Base-by-base conservation (phyloP, 2,888 invertebrate genomes). In the Drosophila engyochracea region DNA sequence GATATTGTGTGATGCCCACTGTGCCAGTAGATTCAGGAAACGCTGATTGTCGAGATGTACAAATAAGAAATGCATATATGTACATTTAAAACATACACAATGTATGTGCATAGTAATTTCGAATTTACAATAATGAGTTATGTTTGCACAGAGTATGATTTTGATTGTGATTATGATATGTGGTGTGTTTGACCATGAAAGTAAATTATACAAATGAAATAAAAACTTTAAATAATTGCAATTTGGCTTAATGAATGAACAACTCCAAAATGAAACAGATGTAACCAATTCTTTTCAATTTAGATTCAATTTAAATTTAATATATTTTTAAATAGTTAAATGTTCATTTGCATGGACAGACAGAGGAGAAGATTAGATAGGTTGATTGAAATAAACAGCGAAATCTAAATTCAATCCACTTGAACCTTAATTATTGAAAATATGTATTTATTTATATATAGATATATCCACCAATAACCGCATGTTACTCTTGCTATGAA, bases 11-110 rank as follows among this genome's bases (percentile, higher is more conserved):
- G 81, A 79, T 70, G 92, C 90, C 93, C 92, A 93, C 81, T 93
- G 93, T 83, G 93, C 90, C 83, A 93, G 80, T 78, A 92, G 87
- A 84, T 92, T 93, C 82, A 92, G 83, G 82, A 93, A 92, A 78
- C 92, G 91, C 93, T 93, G 68, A 70, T 57, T 28, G 25, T 55
- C 30, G 22, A 49, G 53, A 58, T 74, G 66, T 41, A 65, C 44
- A 67, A 51, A 41, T 51, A 55, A 37, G 37, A 57, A 66, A 64
- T 39, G 49, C 51, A 62, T 49, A 51, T 33, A 70, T 37, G 19
- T 44, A 58, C 30, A 49, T 53, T 28, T 35, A 31, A 25, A 28
- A 66, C 35, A 63, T 35, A 52, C 55, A 53, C 19, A 55, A 39
- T 55, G 28, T 55, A 28, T 55, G 44, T 53, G 49, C 59, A 22